Evolutionary conservation across 2,888 invertebrate genomes (phyloP), one percentile per base, ranked within the genome.

Genomic region (Drosophila yooni): DNA sequence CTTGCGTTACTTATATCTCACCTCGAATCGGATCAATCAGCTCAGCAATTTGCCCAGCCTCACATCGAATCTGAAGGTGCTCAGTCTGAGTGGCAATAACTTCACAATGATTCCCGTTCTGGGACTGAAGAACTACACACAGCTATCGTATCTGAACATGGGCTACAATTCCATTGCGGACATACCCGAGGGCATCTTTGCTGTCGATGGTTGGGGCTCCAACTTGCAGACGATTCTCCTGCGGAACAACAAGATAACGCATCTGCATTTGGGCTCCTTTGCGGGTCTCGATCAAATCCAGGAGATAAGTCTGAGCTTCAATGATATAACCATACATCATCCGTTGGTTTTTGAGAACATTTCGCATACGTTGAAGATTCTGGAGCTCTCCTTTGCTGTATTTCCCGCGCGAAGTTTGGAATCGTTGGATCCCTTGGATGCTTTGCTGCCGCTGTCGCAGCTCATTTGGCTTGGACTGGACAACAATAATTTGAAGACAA

Each of bases 221-320:
- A 96, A 96, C 84, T 94, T 98, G 63, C 96, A 96, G 91, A 97
- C 97, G 80, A 94, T 98, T 74, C 94, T 97, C 82, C 94, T 98
- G 84, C 95, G 96, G 76, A 98, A 97, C 93, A 98, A 98, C 92
- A 95, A 96, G 92, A 95, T 98, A 80, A 96, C 96, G 40, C 95
- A 95, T 92, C 94, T 96, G 82, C 95, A 95, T 90, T 94, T 95
- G 78, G 95, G 95, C 88, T 95, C 96, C 79, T 97, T 98, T 92
- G 94, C 95, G 70, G 95, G 96, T 48, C 94, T 96, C 60, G 95
- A 95, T 77, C 95, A 96, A 81, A 94, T 99, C 81, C 96, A 96
- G 89, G 98, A 98, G 93, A 95, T 99, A 78, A 97, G 97, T 93
- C 94, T 99, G 79, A 98, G 98, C 91, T 98, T 98, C 93, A 99